Percentiles rank a stretch among this genome's conserved stretches.
phyloP scores from a whole-genome alignment of 2,888 invertebrate genomes.

The Lasioglossum calceatum region DNA sequence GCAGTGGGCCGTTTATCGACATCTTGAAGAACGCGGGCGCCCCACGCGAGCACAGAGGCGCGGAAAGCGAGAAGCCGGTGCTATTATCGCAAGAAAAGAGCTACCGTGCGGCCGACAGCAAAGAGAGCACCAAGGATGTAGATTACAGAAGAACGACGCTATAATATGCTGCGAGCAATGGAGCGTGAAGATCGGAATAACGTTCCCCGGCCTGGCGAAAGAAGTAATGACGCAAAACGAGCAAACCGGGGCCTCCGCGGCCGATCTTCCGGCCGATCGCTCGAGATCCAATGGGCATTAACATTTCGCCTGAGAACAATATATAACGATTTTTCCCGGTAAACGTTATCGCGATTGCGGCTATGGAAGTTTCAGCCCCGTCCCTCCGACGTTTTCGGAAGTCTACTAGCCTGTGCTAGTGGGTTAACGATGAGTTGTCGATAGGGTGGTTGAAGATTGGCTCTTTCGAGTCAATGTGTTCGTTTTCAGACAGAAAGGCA shows the following conservation, averaged over 20 bases:
- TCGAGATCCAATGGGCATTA: slow-evolving; percentile 19
- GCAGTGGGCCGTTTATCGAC: slow-evolving; percentile 36
- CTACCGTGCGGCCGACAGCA: slow-evolving; percentile 30
- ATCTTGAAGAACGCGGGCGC: background rate
- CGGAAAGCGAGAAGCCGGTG: slow-evolving; percentile 17
- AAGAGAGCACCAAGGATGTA: slow-evolving; percentile 36
- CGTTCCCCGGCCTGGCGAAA: slow-evolving; percentile 26
- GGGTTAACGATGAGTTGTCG: background rate
- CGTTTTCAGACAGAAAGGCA: background rate
- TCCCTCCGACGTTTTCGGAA: background rate
- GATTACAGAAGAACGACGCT: slow-evolving; percentile 47
- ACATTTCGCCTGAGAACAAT: slow-evolving; percentile 16
- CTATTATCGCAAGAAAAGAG: slow-evolving; percentile 39
- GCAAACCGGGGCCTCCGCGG: slow-evolving; percentile 10
- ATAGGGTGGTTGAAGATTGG: background rate
- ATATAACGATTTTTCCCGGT: background rate
- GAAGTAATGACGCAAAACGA: slow-evolving; percentile 41
- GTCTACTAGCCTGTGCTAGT: background rate
- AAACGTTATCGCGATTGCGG: background rate
- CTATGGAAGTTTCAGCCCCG: background rate
- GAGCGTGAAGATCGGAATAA: slow-evolving; percentile 52
- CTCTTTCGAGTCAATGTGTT: background rate
- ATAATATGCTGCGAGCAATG: slow-evolving; percentile 46
- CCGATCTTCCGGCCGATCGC: slow-evolving; percentile 39
- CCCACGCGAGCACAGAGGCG: background rate